phyloP scores from a whole-genome alignment of 2,113 vertebrate genomes.

The Seriola aureovittata region DNA sequence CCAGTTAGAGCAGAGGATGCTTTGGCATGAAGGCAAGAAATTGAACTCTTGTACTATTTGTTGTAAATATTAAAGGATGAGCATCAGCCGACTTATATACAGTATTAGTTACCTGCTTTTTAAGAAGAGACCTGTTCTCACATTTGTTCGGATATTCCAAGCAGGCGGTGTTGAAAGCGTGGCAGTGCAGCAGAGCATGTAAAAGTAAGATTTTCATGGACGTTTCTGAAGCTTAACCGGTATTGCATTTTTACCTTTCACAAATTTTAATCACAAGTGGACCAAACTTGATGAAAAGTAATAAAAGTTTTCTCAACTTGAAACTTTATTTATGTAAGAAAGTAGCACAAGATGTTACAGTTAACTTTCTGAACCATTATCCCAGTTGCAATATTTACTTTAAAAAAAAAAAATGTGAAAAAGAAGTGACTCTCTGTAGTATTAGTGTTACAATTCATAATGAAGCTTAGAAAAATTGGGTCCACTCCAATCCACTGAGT shows the following conservation, averaged over 20 bases:
- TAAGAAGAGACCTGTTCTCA: neutral
- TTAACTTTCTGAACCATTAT: neutral
- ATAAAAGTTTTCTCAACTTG: neutral
- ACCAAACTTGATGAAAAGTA: neutral
- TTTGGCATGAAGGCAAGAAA: conserved; percentile 4
- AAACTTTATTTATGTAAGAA: neutral
- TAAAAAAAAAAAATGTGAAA: neutral
- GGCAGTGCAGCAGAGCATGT: conserved; percentile 23
- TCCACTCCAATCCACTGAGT: neutral
- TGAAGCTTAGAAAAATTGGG: neutral
- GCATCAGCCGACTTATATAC: conserved; percentile 13
- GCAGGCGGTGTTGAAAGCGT: neutral
- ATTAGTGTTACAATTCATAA: neutral
- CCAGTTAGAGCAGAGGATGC: neutral
- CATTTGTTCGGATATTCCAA: neutral
- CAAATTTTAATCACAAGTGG: neutral
- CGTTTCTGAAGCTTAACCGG: neutral
- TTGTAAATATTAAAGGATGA: neutral
- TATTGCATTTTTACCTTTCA: neutral
- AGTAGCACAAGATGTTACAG: neutral
- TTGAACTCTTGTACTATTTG: neutral
- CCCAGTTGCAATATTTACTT: neutral
- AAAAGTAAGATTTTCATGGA: conserved; percentile 12
- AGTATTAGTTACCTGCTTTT: conserved; percentile 12
- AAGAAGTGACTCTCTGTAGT: neutral